A percentile compares a stretch with the other conserved stretches of the same genome.
Evolutionary conservation across 2,888 invertebrate genomes (phyloP).

Genomic region (Drosophila macrospina): DNA sequence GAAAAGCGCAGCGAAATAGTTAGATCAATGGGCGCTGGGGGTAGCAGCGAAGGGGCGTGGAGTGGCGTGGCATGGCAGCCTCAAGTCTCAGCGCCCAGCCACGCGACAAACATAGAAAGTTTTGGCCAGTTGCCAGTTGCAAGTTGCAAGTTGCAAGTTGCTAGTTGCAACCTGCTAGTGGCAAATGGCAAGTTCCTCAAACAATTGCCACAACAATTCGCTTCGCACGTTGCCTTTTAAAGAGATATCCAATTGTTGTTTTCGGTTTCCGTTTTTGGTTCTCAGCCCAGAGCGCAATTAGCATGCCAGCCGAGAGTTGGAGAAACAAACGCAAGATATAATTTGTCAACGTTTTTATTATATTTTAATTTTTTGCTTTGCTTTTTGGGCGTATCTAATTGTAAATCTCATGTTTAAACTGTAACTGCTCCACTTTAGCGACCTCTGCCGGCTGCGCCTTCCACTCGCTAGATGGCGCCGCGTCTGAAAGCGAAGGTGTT

Average conservation of each 20-base stretch:
- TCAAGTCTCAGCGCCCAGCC: slow-evolving; percentile 55
- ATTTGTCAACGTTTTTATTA: slow-evolving; percentile 69
- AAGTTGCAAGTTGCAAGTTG: not conserved
- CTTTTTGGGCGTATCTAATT: slow-evolving; percentile 13
- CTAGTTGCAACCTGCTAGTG: not conserved
- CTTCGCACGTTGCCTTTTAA: slow-evolving; percentile 61
- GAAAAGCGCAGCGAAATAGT: slow-evolving; percentile 54
- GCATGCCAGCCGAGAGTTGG: slow-evolving; percentile 58
- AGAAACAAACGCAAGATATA: slow-evolving; percentile 26
- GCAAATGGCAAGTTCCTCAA: slow-evolving; percentile 33
- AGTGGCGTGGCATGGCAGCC: not conserved
- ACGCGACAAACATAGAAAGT: slow-evolving; percentile 81
- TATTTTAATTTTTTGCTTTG: not conserved
- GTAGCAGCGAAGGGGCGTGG: not conserved
- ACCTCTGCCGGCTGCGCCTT: slow-evolving; percentile 92
- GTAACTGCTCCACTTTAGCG: slow-evolving; percentile 47
- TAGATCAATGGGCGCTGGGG: too few relatives aligned
- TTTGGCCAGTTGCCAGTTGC: slow-evolving; percentile 46
- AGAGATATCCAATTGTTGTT: slow-evolving; percentile 67
- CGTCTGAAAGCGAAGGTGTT: slow-evolving; percentile 88
- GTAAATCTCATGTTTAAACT: not conserved
- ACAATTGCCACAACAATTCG: slow-evolving; percentile 61
- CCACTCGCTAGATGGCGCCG: slow-evolving; percentile 88
- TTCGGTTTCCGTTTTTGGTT: slow-evolving; percentile 67
- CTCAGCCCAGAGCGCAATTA: slow-evolving; percentile 71